Evolutionary conservation across 2,888 invertebrate species (phyloP).

Genomic region (Bombylius major): DNA sequence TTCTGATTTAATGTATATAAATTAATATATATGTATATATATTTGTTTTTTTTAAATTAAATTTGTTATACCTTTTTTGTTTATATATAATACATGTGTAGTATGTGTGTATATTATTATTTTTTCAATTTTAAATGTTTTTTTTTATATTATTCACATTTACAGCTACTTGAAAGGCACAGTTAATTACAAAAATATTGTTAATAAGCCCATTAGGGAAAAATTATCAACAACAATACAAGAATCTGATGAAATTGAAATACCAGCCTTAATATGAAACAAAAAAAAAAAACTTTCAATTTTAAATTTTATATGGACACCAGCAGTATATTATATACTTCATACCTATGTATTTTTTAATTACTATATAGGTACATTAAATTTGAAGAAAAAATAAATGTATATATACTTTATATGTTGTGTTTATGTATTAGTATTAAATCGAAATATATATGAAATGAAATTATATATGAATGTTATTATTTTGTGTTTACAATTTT

Average conservation of each 20-base stretch:
- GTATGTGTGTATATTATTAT: neutral
- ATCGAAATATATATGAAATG: too few relatives aligned
- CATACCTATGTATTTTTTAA: too few relatives aligned
- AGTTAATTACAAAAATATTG: conserved; percentile 17
- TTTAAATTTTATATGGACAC: too few relatives aligned
- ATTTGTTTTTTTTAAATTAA: neutral
- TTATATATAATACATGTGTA: too few relatives aligned
- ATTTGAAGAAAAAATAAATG: too few relatives aligned
- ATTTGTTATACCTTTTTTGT: neutral
- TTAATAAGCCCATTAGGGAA: conserved; percentile 7
- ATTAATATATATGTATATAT: too few relatives aligned
- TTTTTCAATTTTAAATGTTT: neutral
- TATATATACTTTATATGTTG: too few relatives aligned
- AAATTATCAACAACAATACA: conserved; percentile 2
- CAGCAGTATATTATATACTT: neutral
- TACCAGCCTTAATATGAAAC: conserved; percentile 6
- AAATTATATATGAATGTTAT: too few relatives aligned
- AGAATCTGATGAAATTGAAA: conserved; percentile 2
- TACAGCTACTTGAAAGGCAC: conserved; percentile 10
- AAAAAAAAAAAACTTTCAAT: neutral
- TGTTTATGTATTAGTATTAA: too few relatives aligned
- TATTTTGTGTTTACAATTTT: too few relatives aligned
- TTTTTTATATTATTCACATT: neutral
- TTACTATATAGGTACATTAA: neutral
- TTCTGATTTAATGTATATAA: too few relatives aligned